Evolutionary conservation across 2,888 invertebrate species (phyloP).

Genomic region (Phorcus lineatus): DNA sequence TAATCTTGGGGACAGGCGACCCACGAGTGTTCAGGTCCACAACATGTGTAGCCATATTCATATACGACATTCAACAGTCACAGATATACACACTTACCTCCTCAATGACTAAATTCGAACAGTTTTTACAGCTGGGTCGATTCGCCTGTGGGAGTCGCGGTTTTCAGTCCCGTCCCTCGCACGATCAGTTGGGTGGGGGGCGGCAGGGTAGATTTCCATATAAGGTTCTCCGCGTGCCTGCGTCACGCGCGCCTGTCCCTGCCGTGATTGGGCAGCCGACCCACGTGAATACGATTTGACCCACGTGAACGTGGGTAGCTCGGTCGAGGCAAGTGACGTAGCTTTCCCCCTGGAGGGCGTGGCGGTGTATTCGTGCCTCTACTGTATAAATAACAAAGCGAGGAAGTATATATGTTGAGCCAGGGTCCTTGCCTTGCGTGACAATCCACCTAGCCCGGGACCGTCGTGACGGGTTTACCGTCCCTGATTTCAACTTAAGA

Average conservation of each 20-base stretch:
- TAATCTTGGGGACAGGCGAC: constrained; percentile 16
- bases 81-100: constrained; percentile 31
- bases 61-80: neutral
- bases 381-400: constrained; percentile 28
- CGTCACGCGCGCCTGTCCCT: constrained; percentile 54
- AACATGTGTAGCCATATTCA: neutral
- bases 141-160: constrained; percentile 28
- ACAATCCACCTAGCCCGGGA: constrained; percentile 10
- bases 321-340: constrained; percentile 54
- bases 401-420: neutral
- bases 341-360: constrained; percentile 51
- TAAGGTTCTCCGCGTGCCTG: constrained; percentile 53
- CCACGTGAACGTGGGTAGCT: constrained; percentile 51
- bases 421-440: constrained; percentile 4
- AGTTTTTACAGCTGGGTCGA: constrained; percentile 22
- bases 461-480: constrained; percentile 12
- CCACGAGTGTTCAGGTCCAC: neutral
- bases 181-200: constrained; percentile 59
- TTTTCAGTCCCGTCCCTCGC: constrained; percentile 54
- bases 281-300: constrained; percentile 62
- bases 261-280: constrained; percentile 62
- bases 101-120: constrained; percentile 7
- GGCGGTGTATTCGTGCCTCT: constrained; percentile 28
- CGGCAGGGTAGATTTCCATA: constrained; percentile 56
- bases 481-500: neutral